A percentile compares a stretch with the other conserved stretches of the same genome.
These are phyloP conservation scores for Valencia hispanica DNA, from an alignment of 2,797 vertebrate species.

Conservation along the genomic window DNA sequence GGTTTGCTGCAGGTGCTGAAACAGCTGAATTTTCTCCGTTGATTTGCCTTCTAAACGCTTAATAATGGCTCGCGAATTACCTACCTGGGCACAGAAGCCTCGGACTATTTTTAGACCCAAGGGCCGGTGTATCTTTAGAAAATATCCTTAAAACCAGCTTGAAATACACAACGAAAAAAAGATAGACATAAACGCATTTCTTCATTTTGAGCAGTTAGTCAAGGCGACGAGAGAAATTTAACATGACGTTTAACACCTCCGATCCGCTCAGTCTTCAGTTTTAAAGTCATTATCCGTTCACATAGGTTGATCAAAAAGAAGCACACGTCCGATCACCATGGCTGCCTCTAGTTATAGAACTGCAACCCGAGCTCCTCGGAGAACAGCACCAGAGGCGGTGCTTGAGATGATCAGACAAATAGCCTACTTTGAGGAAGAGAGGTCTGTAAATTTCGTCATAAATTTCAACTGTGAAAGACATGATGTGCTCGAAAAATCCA, in stretches of 20 bases:
- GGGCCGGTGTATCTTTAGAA: slow-evolving; percentile 34
- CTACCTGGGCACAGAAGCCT: slow-evolving; percentile 62
- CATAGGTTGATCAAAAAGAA: too few species aligned
- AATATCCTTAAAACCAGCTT: neutral
- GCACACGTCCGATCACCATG: too few species aligned
- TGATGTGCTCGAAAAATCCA: too few species aligned
- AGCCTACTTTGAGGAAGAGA: too few species aligned
- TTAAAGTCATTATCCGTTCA: too few species aligned
- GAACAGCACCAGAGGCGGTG: too few species aligned
- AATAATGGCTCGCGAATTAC: neutral
- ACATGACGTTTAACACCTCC: neutral
- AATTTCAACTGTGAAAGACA: too few species aligned
- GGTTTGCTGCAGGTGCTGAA: neutral
- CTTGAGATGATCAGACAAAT: too few species aligned
- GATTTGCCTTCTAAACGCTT: neutral
- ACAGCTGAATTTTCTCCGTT: neutral
- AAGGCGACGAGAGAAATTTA: neutral
- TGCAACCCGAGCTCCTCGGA: too few species aligned
- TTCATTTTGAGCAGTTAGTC: slow-evolving; percentile 37
- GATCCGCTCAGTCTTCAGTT: neutral
- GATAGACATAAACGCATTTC: neutral
- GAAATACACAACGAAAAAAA: slow-evolving; percentile 31
- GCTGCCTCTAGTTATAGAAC: too few species aligned
- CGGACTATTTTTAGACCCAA: slow-evolving; percentile 49
- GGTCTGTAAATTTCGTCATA: too few species aligned